Conservation (phyloP, 2,888 invertebrate genomes). For the Notodonta dromedarius region DNA sequence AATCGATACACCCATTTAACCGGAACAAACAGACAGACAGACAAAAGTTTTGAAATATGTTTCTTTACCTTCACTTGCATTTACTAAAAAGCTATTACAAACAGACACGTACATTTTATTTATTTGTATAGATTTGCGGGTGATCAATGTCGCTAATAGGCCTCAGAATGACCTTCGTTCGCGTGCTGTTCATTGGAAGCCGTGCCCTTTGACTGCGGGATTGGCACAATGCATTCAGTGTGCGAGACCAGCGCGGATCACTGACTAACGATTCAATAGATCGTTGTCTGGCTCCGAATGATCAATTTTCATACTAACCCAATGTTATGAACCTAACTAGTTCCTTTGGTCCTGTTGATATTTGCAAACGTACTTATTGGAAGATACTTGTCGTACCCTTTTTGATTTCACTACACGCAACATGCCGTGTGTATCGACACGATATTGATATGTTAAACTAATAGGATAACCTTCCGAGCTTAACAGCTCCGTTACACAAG, state of each 20-base stretch:
- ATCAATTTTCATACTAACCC: background rate
- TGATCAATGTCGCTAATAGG: conserved; percentile 3
- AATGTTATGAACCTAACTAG: no score
- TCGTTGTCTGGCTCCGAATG: background rate
- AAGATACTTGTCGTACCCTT: background rate
- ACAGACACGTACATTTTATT: no score
- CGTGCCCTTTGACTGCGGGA: conserved; percentile 38
- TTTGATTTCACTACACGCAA: conserved; percentile 34
- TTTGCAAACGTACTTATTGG: background rate
- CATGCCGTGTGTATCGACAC: conserved; percentile 46
- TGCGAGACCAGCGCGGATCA: background rate
- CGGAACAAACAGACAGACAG: no score
- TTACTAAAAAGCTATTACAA: no score
- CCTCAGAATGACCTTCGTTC: conserved; percentile 34
- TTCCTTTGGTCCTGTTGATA: no score
- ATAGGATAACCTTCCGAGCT: conserved; percentile 3
- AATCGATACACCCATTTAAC: no score
- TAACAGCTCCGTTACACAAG: conserved; percentile 4
- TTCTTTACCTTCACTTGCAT: no score
- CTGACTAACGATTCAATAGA: background rate
- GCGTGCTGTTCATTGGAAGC: conserved; percentile 31
- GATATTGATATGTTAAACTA: conserved; percentile 22
- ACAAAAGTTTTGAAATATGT: no score
- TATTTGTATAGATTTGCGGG: background rate
- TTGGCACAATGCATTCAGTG: conserved; percentile 21